Base-by-base conservation (phyloP, 2,113 vertebrate genomes). In the Epinephelus moara region DNA sequence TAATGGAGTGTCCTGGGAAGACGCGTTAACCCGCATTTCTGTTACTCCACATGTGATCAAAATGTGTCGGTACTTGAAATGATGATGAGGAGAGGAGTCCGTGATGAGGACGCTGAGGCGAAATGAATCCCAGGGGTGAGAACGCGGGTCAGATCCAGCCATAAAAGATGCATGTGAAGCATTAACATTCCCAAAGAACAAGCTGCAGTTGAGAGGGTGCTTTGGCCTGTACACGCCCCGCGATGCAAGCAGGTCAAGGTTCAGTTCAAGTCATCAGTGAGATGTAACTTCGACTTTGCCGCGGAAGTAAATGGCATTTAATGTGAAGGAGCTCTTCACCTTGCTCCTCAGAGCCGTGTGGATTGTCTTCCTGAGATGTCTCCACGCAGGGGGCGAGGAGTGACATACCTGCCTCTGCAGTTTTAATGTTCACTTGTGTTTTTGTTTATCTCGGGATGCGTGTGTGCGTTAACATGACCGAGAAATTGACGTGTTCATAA, bases 1-100 rank as follows among this genome's bases (percentile, higher is more conserved):
- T 91, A 91, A 93, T 88, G 52, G 61, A 69, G 82, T 75, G 80
- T 81, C 75, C 78, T 81, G 82, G 87, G 85, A 88, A 82, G 86
- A 85, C 23, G 53, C 67, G 57, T 64, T 85, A 88, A 85, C 89
- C 84, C 45, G 60, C 81, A 80, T 92, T 93, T 82, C 70, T 79
- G 50, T 70, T 47, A 14, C 68, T 73, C 64, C 62, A 42, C 72
- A 77, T 76, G 78, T 78, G 80, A 61, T 83, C 23, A n/a, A 53
- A 73, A 78, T 67, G 59, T 80, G 40, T 88, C 84, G 77, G 59
- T 2, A 21, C 42, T 52, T 19, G 25, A 77, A 77, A 70, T 14
- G 52, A 47, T 47, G 73, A 78, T 11, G 71, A 80, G 57, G 50
- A 63, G 59, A 71, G 17, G 7, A 73, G 59, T 61, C 25, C 15